Evolutionary conservation across 2,888 invertebrate species (phyloP).

Genomic region (Acronicta aceris): DNA sequence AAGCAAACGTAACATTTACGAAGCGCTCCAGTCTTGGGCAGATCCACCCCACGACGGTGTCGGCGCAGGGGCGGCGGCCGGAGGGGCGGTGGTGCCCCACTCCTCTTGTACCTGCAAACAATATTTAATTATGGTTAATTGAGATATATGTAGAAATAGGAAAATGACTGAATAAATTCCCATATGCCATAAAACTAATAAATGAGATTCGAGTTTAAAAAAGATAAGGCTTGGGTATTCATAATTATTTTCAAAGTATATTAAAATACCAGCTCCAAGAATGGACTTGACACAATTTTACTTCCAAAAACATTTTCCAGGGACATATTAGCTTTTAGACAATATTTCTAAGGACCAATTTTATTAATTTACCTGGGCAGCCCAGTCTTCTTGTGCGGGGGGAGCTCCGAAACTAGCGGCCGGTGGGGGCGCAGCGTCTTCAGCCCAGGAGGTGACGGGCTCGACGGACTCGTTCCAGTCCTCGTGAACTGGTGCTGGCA

Average conservation of each 20-base stretch:
- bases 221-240: no score
- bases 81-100: constrained; percentile 82
- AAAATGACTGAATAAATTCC: not conserved
- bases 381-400: constrained; percentile 90
- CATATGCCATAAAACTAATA: no score
- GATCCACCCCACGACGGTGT: constrained; percentile 90
- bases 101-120: constrained; percentile 87
- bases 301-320: no score
- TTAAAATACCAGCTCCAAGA: no score
- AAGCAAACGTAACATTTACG: constrained; percentile 70
- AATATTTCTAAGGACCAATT: no score
- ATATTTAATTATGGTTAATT: constrained; percentile 1
- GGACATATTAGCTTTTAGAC: no score
- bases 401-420: constrained; percentile 78
- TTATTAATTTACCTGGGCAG: constrained; percentile 77
- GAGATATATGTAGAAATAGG: not conserved
- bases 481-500: constrained; percentile 80
- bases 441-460: constrained; percentile 83
- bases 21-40: constrained; percentile 88
- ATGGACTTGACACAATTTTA: no score
- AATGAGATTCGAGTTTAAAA: no score
- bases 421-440: constrained; percentile 75
- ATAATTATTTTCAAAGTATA: no score
- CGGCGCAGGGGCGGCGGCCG: constrained; percentile 80
- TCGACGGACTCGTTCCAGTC: constrained; percentile 83